Evolutionary conservation across 2,888 invertebrate species (phyloP).

Genomic region (Odontomyia ornata): DNA sequence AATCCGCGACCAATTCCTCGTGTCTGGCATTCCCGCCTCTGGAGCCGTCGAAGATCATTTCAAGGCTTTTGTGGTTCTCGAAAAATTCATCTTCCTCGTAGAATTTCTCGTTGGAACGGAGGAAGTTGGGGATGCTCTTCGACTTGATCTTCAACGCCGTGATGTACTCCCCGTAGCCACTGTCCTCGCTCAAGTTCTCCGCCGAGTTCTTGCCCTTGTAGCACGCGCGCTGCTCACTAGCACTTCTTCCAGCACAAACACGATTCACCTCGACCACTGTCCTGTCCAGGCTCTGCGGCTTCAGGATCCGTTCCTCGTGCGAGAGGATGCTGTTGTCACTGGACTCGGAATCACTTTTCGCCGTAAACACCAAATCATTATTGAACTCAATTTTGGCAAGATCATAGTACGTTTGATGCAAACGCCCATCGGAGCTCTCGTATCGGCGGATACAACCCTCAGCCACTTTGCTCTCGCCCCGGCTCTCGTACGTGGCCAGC

Average conservation of each 20-base stretch:
- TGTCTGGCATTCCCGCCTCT: constrained; percentile 12
- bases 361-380: constrained; percentile 53
- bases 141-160: constrained; percentile 60
- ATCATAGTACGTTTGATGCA: constrained; percentile 63
- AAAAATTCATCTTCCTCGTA: constrained; percentile 61
- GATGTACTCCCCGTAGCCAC: constrained; percentile 74
- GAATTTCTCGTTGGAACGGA: constrained; percentile 58
- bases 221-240: constrained; percentile 40
- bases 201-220: constrained; percentile 69
- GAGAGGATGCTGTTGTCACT: constrained; percentile 53
- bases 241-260: background rate
- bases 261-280: background rate
- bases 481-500: constrained; percentile 57
- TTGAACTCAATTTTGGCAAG: constrained; percentile 61
- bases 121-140: constrained; percentile 65
- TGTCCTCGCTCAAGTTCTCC: constrained; percentile 83
- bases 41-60: constrained; percentile 50
- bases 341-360: constrained; percentile 49
- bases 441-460: constrained; percentile 59
- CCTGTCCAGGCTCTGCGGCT: constrained; percentile 16
- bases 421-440: constrained; percentile 59
- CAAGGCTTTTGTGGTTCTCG: constrained; percentile 53
- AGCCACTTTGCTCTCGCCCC: constrained; percentile 53
- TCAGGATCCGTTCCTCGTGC: constrained; percentile 50
- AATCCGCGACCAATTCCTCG: constrained; percentile 1